Conservation (phyloP, 2,797 vertebrate genomes). For the Enteromius treurensis region DNA sequence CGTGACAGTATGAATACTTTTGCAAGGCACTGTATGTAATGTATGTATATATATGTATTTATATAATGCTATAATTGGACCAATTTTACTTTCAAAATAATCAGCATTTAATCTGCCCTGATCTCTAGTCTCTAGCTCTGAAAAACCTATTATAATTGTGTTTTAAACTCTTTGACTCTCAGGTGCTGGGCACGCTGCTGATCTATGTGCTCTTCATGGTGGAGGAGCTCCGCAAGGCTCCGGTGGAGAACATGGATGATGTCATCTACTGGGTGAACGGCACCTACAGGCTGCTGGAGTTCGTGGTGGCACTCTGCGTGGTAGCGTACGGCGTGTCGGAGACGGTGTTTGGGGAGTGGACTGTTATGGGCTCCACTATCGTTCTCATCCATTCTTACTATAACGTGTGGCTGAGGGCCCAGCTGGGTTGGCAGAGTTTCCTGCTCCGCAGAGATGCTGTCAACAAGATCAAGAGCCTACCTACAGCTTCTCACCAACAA, state of each 20-base stretch:
- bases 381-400: constrained; percentile 98
- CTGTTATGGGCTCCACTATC: constrained; percentile 98
- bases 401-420: constrained; percentile 95
- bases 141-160: background rate
- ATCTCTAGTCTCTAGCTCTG: background rate
- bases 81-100: background rate
- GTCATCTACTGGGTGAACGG: constrained; percentile 98
- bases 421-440: constrained; percentile 98
- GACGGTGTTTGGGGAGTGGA: constrained; percentile 97
- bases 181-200: constrained; percentile 96
- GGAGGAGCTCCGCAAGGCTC: constrained; percentile 95
- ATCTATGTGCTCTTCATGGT: constrained; percentile 98
- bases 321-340: constrained; percentile 96
- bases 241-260: constrained; percentile 98
- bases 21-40: too few species aligned
- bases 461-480: constrained; percentile 97
- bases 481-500: constrained; percentile 88
- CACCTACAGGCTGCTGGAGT: constrained; percentile 94
- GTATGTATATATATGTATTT: too few species aligned
- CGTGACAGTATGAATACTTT: too few species aligned
- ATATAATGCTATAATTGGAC: background rate
- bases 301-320: constrained; percentile 93
- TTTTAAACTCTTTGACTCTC: constrained; percentile 9
- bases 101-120: background rate
- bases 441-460: constrained; percentile 95